phyloP scores from a whole-genome alignment of 2,113 vertebrate species.

The Bettongia penicillata region DNA sequence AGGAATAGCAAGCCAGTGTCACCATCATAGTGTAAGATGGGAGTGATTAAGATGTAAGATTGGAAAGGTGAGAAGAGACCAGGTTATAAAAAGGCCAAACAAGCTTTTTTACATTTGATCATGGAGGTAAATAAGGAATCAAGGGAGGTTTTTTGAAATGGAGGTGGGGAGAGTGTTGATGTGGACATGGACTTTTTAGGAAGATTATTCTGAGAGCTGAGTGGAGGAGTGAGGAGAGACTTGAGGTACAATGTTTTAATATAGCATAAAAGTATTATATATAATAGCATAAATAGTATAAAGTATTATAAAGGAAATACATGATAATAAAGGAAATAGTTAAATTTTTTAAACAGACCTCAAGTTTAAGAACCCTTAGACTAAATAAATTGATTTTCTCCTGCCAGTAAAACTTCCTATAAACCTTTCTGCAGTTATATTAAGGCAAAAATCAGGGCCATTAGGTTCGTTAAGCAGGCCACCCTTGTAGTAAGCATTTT shows the following conservation, averaged over 20 bases:
- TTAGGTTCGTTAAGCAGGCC: neutral
- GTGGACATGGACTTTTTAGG: neutral
- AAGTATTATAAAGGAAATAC: neutral
- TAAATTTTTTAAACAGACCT: neutral
- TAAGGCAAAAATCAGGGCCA: neutral
- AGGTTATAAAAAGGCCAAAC: neutral
- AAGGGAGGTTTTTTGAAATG: slow-evolving; percentile 7
- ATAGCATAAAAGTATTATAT: neutral
- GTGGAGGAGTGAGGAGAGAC: neutral
- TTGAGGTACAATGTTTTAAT: neutral
- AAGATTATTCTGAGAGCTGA: neutral
- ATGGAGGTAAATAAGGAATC: neutral
- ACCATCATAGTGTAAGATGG: neutral
- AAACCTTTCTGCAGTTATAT: neutral
- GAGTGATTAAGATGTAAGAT: neutral
- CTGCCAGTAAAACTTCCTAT: neutral
- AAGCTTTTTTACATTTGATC: neutral
- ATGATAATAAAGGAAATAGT: neutral
- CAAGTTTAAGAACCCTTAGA: neutral
- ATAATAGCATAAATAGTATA: neutral
- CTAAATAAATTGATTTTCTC: neutral
- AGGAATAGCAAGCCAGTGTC: neutral
- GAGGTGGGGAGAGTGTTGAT: neutral
- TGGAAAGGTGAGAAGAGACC: neutral
- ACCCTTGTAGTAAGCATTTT: neutral